A percentile compares a stretch with the other conserved stretches of the same genome.
These are phyloP conservation scores for Helicoverpa armigera DNA, from an alignment of 1,140 invertebrate genomes.

Conservation along the genomic window DNA sequence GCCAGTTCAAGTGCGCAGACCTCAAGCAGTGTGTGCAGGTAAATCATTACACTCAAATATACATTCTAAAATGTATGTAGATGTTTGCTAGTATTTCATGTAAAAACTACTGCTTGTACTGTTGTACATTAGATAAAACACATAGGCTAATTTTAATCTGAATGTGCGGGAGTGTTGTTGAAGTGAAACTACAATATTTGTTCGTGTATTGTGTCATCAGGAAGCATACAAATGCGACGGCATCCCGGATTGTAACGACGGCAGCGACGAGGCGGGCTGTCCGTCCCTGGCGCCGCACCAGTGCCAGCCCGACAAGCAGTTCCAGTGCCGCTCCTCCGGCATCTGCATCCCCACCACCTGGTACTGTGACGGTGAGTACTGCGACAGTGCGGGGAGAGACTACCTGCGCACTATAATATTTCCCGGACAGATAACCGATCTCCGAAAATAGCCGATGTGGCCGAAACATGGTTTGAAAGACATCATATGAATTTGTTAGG, in stretches of 20 bases:
- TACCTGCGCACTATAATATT: no score
- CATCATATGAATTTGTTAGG: slow-evolving; percentile 56
- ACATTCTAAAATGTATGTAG: no score
- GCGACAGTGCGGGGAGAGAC: background rate
- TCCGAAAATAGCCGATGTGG: no score
- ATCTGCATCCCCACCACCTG: slow-evolving; percentile 97
- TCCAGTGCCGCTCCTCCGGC: slow-evolving; percentile 94
- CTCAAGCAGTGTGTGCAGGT: slow-evolving; percentile 95
- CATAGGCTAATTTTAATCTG: no score
- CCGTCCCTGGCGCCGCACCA: slow-evolving; percentile 94
- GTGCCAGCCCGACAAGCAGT: slow-evolving; percentile 95
- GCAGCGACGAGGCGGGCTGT: slow-evolving; percentile 96
- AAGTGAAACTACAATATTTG: no score
- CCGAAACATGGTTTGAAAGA: no score
- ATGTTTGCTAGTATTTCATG: no score
- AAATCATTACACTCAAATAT: background rate
- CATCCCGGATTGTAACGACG: slow-evolving; percentile 96
- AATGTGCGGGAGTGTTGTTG: no score
- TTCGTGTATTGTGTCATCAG: slow-evolving; percentile 47
- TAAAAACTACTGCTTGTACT: no score
- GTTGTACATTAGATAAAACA: no score
- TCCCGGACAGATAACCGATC: no score
- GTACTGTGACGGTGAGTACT: slow-evolving; percentile 94
- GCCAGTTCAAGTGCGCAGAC: slow-evolving; percentile 97
- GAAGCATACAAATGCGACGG: slow-evolving; percentile 97